Conservation (phyloP, 2,888 invertebrate species). For the Anoncus sp. region DNA sequence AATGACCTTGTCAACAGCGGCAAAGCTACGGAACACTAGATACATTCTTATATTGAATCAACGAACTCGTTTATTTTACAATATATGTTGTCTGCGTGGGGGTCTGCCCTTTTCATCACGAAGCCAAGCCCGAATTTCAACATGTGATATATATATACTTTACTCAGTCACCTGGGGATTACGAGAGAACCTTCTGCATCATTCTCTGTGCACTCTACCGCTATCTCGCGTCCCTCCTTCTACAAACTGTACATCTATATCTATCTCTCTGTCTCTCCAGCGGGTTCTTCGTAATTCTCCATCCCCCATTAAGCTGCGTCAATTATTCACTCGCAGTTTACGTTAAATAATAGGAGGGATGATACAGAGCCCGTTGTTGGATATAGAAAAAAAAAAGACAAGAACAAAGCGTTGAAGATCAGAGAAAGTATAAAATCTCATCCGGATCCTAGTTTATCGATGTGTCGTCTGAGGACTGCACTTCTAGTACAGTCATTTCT, state of each 20-base stretch:
- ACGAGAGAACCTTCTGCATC: slow-evolving; percentile 66
- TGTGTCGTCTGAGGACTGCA: slow-evolving; percentile 37
- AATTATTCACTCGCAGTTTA: slow-evolving; percentile 81
- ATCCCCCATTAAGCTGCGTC: slow-evolving; percentile 79
- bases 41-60: too few relatives aligned
- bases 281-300: slow-evolving; percentile 76
- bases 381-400: too few relatives aligned
- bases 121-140: slow-evolving; percentile 40
- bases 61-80: not conserved
- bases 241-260: too few relatives aligned
- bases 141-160: slow-evolving; percentile 72
- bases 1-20: too few relatives aligned
- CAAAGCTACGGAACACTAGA: too few relatives aligned
- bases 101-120: too few relatives aligned
- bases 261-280: too few relatives aligned
- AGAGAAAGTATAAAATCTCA: slow-evolving; percentile 39
- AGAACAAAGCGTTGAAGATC: too few relatives aligned
- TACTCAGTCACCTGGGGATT: slow-evolving; percentile 77
- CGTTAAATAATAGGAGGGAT: slow-evolving; percentile 78
- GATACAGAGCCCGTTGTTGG: slow-evolving; percentile 8
- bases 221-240: too few relatives aligned
- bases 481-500: not conserved
- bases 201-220: too few relatives aligned
- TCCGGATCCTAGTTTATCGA: slow-evolving; percentile 44
- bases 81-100: too few relatives aligned